These are phyloP conservation scores for Drepana arcuata DNA, from an alignment of 1,140 invertebrate species.

Conservation along the genomic window DNA sequence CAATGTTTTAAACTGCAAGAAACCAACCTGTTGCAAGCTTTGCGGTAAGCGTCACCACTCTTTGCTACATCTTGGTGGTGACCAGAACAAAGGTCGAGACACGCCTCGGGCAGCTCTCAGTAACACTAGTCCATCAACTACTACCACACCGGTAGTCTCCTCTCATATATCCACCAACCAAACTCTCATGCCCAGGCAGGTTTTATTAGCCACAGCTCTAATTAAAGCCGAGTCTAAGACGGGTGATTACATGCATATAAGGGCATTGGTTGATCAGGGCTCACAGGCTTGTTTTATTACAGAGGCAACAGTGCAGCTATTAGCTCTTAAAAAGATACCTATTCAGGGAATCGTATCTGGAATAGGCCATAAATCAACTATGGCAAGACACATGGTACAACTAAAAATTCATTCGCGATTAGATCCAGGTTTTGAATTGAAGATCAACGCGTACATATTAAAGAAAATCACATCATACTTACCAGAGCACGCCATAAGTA, in stretches of 20 bases:
- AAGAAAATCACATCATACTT: too few relatives aligned
- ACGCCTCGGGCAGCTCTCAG: neutral
- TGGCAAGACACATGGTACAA: too few relatives aligned
- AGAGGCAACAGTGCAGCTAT: too few relatives aligned
- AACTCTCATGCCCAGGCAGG: neutral
- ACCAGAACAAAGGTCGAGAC: neutral
- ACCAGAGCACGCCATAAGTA: too few relatives aligned
- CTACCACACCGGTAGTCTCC: neutral
- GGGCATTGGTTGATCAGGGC: too few relatives aligned
- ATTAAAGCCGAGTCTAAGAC: neutral
- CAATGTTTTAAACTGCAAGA: neutral
- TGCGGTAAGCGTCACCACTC: neutral
- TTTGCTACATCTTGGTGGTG: neutral
- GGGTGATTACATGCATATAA: neutral
- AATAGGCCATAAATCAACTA: too few relatives aligned
- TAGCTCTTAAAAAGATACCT: too few relatives aligned
- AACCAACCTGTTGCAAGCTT: neutral
- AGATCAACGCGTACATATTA: too few relatives aligned
- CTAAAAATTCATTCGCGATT: too few relatives aligned
- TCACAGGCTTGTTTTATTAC: too few relatives aligned
- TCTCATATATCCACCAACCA: neutral
- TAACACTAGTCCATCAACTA: neutral
- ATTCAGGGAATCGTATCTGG: too few relatives aligned
- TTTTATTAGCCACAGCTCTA: constrained; percentile 1
- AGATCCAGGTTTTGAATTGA: too few relatives aligned